These are phyloP conservation scores for Grantiella picta DNA, from an alignment of 2,113 vertebrate species.

Conservation along the genomic window DNA sequence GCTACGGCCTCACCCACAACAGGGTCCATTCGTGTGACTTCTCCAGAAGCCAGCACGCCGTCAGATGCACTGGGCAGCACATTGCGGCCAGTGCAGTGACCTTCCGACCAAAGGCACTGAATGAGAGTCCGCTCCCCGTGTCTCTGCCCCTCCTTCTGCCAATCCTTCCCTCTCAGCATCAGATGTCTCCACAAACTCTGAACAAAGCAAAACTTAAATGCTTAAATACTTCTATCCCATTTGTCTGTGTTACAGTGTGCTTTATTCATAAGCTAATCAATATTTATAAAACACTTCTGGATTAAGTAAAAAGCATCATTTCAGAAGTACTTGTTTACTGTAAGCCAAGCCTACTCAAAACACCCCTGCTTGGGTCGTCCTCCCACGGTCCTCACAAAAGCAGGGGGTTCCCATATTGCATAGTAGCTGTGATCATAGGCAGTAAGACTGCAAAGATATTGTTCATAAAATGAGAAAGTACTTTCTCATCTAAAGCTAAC, in stretches of 20 bases:
- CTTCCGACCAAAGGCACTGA: background rate
- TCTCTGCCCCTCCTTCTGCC: background rate
- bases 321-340: background rate
- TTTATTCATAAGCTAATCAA: background rate
- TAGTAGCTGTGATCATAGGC: background rate
- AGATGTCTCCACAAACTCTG: background rate
- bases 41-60: background rate
- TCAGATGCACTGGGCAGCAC: background rate
- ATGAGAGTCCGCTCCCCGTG: fast-evolving
- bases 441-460: background rate
- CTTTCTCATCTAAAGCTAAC: background rate
- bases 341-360: background rate
- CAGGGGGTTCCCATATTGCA: background rate
- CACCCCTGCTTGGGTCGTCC: no score
- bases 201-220: background rate
- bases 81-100: background rate
- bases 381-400: background rate
- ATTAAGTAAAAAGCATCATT: background rate
- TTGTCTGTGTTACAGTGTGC: background rate
- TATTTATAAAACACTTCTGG: background rate
- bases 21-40: no score
- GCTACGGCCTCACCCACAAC: background rate
- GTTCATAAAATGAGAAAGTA: background rate
- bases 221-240: background rate
- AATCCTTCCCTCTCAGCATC: background rate